A percentile compares a stretch with the other conserved stretches of the same genome.
Evolutionary conservation across 1,140 invertebrate species (phyloP).

Genomic region (Manduca sexta): DNA sequence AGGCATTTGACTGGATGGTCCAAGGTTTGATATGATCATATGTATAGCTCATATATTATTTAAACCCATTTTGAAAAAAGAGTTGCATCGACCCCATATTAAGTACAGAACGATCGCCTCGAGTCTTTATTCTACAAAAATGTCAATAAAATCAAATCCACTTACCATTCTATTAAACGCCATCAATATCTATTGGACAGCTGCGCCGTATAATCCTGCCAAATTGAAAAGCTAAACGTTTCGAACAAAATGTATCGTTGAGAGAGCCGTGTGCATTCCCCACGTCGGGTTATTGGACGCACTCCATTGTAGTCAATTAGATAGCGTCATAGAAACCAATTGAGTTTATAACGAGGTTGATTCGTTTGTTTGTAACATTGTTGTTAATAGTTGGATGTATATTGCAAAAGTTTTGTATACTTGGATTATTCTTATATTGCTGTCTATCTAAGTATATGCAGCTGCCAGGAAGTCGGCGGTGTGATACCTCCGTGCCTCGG

Average conservation of each 20-base stretch:
- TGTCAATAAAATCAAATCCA: no score
- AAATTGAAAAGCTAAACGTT: background rate
- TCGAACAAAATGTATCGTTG: background rate
- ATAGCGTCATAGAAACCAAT: conserved; percentile 43
- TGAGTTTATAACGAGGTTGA: conserved; percentile 45
- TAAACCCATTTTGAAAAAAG: no score
- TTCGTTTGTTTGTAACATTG: conserved; percentile 26
- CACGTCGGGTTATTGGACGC: conserved; percentile 19
- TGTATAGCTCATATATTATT: no score
- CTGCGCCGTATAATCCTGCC: conserved; percentile 1
- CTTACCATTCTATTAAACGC: background rate
- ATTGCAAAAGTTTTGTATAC: no score
- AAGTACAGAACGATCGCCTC: no score
- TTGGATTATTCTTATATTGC: background rate
- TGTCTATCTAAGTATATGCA: background rate
- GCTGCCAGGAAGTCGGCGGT: background rate
- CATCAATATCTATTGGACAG: conserved; percentile 22
- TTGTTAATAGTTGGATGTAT: no score
- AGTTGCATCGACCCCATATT: no score
- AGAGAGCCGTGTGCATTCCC: conserved; percentile 15
- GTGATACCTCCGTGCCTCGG: background rate
- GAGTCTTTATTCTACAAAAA: no score
- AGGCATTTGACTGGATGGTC: no score
- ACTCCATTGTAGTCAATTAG: conserved; percentile 49
- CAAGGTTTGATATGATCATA: no score